Conservation (phyloP, 2,113 vertebrate genomes). For the Anarhynchus alexandrinus region DNA sequence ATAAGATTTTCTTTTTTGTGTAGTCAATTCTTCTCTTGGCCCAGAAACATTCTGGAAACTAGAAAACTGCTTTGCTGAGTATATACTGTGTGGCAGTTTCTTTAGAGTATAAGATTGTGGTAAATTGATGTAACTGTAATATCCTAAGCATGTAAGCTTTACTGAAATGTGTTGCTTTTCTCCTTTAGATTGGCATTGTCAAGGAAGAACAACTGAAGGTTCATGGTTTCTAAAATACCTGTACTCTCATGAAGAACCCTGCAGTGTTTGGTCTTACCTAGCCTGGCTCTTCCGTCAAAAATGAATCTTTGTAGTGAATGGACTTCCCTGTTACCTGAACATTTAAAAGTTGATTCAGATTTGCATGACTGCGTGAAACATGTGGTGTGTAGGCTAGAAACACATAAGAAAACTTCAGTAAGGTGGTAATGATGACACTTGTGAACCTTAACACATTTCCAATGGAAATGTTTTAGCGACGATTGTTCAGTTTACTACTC, state of each 20-base stretch:
- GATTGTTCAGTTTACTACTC: constrained; percentile 70
- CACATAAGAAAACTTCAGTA: constrained; percentile 76
- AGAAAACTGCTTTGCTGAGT: not conserved
- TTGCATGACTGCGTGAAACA: constrained; percentile 67
- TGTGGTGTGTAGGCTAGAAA: constrained; percentile 71
- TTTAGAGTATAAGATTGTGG: not conserved
- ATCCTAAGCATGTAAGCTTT: not conserved
- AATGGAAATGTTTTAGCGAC: constrained; percentile 80
- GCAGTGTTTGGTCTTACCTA: constrained; percentile 47
- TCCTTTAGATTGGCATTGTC: constrained; percentile 82
- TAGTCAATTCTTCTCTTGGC: not conserved
- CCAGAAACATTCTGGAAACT: not conserved
- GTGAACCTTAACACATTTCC: constrained; percentile 76
- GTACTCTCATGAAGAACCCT: constrained; percentile 52
- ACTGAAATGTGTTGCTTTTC: constrained; percentile 26
- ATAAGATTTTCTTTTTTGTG: not conserved
- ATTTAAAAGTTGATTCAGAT: constrained; percentile 57
- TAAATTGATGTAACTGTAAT: not conserved
- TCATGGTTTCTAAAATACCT: constrained; percentile 81
- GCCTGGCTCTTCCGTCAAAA: constrained; percentile 66
- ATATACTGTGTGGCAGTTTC: not conserved
- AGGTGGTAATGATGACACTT: constrained; percentile 70
- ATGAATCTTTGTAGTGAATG: constrained; percentile 74
- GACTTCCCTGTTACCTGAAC: constrained; percentile 72
- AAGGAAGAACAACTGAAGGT: constrained; percentile 90